phyloP scores from a whole-genome alignment of 2,888 invertebrate genomes.

The Ceriagrion tenellum region DNA sequence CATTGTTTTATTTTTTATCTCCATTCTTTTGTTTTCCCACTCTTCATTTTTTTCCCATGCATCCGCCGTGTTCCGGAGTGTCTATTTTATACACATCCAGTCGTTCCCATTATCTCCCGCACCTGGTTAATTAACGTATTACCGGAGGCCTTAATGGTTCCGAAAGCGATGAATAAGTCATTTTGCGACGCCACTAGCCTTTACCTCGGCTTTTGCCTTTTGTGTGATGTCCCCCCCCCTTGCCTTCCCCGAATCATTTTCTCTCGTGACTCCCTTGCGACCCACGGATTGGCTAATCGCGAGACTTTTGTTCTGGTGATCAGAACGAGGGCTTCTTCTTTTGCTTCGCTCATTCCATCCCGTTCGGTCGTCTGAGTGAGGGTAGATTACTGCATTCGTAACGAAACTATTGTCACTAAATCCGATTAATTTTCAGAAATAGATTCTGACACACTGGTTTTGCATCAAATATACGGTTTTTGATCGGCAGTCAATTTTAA shows the following conservation, averaged over 20 bases:
- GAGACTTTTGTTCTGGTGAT: too few species aligned
- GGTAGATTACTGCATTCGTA: too few species aligned
- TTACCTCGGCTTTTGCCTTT: not conserved
- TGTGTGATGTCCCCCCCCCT: not conserved
- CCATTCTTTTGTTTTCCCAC: constrained; percentile 29
- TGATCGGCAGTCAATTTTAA: too few species aligned
- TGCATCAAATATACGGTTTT: too few species aligned
- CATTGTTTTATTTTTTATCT: constrained; percentile 16
- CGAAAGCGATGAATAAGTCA: constrained; percentile 13
- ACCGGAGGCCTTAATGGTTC: not conserved
- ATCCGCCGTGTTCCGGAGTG: constrained; percentile 10
- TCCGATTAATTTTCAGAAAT: too few species aligned
- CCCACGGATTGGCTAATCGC: too few species aligned
- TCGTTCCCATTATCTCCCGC: not conserved
- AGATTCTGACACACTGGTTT: too few species aligned
- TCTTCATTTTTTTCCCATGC: constrained; percentile 46
- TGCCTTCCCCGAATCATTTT: not conserved
- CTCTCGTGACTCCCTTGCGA: not conserved
- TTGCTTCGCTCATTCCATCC: too few species aligned
- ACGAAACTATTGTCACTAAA: too few species aligned
- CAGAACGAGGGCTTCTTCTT: too few species aligned
- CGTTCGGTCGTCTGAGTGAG: too few species aligned
- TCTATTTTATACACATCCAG: constrained; percentile 3
- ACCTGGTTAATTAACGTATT: constrained; percentile 31
- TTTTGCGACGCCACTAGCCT: not conserved